Evolutionary conservation across 2,113 vertebrate species (phyloP), one percentile per base, ranked within the genome.

Genomic region (Amia ocellicauda): DNA sequence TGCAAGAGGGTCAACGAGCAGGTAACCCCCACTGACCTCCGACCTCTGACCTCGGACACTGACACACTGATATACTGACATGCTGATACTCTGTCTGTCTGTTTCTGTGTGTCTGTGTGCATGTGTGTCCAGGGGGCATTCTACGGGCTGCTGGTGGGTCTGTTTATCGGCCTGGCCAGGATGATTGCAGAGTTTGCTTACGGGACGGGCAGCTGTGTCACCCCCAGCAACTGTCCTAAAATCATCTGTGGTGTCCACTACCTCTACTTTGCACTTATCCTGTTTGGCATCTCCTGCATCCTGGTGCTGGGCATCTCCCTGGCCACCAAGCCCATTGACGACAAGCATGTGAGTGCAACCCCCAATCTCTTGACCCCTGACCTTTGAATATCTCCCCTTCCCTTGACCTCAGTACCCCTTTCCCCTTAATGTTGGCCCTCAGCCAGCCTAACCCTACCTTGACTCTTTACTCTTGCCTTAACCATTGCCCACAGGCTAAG

Each of bases 81-180:
- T 5, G 5, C 31, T 36, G 5, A 36, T 1, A 36, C 31, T 7
- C 31, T 36, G n/a, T n/a, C n/a, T n/a, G n/a, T n/a, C n/a, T n/a
- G n/a, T n/a, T n/a, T n/a, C n/a, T n/a, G n/a, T n/a, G n/a, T n/a
- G n/a, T n/a, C n/a, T n/a, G n/a, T n/a, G n/a, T n/a, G n/a, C n/a
- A n/a, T n/a, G n/a, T n/a, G n/a, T n/a, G n/a, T n/a, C 19, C 85
- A 99, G 97, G 97, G 94, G 19, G 97, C 96, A 8, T 99, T 99
- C 65, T 98, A 88, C 69, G 94, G 93, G 49, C 70, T 99, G 56
- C 24, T 85, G 0, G 1, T 96, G 13, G 97, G 97, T 19, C 83
- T 99, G 55, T 1, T 80, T 0, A 67, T 82, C 3, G 96, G 96
- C 1, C 66, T 97, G 1, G 0, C 79, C 2, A 87, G 97, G 31